Conservation (phyloP, 2,797 vertebrate species). For the Sarcophilus harrisii region DNA sequence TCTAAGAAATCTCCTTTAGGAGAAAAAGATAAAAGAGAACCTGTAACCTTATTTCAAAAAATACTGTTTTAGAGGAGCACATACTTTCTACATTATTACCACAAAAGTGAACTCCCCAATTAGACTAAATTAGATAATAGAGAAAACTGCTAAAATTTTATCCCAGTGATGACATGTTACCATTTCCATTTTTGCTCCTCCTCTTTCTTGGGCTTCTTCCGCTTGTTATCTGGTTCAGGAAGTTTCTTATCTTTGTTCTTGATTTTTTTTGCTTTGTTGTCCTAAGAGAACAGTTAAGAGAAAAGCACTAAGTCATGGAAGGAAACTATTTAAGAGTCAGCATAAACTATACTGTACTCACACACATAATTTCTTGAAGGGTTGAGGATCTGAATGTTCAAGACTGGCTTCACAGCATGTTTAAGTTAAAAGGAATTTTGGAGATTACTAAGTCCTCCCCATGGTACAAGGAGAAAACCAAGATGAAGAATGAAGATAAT, state of each 20-base stretch:
- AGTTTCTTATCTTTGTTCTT: constrained; percentile 93
- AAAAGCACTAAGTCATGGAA: constrained; percentile 26
- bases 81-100: neutral
- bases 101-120: neutral
- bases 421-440: constrained; percentile 7
- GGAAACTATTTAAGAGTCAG: constrained; percentile 22
- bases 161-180: constrained; percentile 83
- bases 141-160: constrained; percentile 55
- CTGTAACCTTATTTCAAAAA: constrained; percentile 46
- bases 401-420: constrained; percentile 19
- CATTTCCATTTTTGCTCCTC: constrained; percentile 99
- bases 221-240: constrained; percentile 90
- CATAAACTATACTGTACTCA: constrained; percentile 47
- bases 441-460: neutral
- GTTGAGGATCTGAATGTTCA: constrained; percentile 21
- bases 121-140: constrained; percentile 32
- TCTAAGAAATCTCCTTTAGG: neutral
- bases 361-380: neutral
- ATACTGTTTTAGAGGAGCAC: constrained; percentile 19
- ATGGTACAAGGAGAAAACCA: neutral
- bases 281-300: constrained; percentile 84
- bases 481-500: neutral
- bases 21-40: neutral
- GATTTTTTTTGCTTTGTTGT: constrained; percentile 91
- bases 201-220: constrained; percentile 95